Percentiles rank a stretch among this genome's conserved stretches.
Conservation (phyloP, 2,797 vertebrate genomes). For the Hypotaenidia philippensis region DNA sequence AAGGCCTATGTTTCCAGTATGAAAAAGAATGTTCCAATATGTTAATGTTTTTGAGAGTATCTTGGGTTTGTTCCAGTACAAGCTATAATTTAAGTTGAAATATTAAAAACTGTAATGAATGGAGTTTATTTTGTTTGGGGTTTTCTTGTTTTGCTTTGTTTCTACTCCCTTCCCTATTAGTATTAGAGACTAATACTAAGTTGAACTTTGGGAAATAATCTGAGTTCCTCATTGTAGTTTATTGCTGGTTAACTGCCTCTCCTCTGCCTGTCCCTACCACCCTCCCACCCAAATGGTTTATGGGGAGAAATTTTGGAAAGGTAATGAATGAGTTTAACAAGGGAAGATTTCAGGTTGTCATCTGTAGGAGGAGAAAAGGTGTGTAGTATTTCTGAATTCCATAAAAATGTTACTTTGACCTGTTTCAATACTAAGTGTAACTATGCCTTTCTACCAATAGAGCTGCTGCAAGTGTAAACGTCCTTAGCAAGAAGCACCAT, state of each 20-base stretch:
- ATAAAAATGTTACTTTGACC: neutral
- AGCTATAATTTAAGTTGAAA: neutral
- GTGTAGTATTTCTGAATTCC: neutral
- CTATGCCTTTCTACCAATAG: neutral
- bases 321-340: neutral
- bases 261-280: neutral
- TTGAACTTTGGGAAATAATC: neutral
- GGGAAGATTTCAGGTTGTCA: neutral
- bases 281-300: neutral
- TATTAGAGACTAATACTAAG: neutral
- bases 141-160: neutral
- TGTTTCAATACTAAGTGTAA: neutral
- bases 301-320: neutral
- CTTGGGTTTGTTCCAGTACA: neutral
- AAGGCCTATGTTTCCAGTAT: neutral
- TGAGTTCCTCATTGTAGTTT: neutral
- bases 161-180: accelerated
- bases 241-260: neutral
- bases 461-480: neutral
- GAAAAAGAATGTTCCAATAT: neutral
- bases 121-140: neutral
- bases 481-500: neutral
- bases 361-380: neutral
- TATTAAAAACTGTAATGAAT: neutral
- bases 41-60: neutral